A percentile compares a stretch with the other conserved stretches of the same genome.
phyloP scores from a whole-genome alignment of 1,140 invertebrate species.

The Camponotus vicinus region DNA sequence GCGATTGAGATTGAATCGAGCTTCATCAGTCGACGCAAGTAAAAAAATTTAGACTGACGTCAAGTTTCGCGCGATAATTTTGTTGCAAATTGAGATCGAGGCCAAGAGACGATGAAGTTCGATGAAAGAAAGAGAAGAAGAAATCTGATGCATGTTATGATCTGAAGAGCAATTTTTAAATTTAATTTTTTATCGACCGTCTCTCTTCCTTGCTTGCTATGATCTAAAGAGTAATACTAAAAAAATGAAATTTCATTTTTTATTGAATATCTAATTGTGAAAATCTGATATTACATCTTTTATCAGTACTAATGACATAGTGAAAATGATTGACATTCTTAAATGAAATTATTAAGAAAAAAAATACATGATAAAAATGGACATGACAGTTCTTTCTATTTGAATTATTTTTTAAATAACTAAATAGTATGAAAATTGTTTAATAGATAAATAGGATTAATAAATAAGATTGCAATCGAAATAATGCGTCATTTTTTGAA shows the following conservation, averaged over 20 bases:
- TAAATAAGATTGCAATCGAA: background rate
- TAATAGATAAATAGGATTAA: background rate
- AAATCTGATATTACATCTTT: background rate
- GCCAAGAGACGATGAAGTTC: constrained; percentile 40
- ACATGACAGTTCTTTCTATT: constrained; percentile 1
- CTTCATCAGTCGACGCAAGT: background rate
- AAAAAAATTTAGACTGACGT: constrained; percentile 59
- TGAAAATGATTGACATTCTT: background rate
- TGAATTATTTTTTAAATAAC: background rate
- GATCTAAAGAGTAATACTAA: too few relatives aligned
- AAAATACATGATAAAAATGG: background rate
- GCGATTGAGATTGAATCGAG: constrained; percentile 36
- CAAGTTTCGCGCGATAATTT: constrained; percentile 61
- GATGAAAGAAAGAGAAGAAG: background rate
- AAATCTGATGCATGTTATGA: background rate
- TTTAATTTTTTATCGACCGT: background rate
- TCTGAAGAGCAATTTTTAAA: background rate
- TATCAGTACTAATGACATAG: background rate
- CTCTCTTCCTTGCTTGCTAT: too few relatives aligned
- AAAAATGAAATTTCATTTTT: background rate
- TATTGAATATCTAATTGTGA: background rate
- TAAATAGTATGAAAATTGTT: background rate
- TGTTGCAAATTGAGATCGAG: constrained; percentile 68
- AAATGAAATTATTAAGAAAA: background rate
- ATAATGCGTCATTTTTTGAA: background rate